These are phyloP conservation scores for Hydraecia micacea DNA, from an alignment of 2,888 invertebrate species.

Conservation along the genomic window DNA sequence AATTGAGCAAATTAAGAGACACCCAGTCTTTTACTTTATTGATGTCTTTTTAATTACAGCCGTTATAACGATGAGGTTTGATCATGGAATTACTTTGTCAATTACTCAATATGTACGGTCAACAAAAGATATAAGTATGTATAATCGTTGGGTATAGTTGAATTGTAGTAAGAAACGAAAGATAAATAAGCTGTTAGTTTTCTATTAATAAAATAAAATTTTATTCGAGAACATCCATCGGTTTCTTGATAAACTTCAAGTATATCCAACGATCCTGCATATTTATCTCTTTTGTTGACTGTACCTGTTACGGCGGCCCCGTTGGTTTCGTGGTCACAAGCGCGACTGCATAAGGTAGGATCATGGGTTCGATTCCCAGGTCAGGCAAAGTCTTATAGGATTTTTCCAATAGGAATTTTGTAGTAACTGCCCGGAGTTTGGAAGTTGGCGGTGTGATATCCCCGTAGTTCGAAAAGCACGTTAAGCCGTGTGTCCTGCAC, in stretches of 20 bases:
- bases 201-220: too few relatives aligned
- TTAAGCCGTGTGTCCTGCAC: too few relatives aligned
- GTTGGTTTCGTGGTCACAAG: not conserved
- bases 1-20: slow-evolving; percentile 77
- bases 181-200: too few relatives aligned
- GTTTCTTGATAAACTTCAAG: too few relatives aligned
- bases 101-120: slow-evolving; percentile 11
- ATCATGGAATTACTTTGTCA: slow-evolving; percentile 35
- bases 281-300: too few relatives aligned
- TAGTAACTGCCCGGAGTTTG: not conserved
- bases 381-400: not conserved
- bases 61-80: slow-evolving; percentile 57
- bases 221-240: too few relatives aligned
- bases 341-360: not conserved
- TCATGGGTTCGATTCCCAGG: not conserved
- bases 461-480: too few relatives aligned
- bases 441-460: not conserved
- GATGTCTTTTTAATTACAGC: slow-evolving; percentile 75
- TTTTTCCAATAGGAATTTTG: not conserved
- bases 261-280: too few relatives aligned
- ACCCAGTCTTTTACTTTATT: slow-evolving; percentile 67
- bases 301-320: not conserved
- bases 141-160: too few relatives aligned
- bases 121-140: too few relatives aligned
- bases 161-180: too few relatives aligned